Evolutionary conservation across 2,888 invertebrate genomes (phyloP), one percentile per base, ranked within the genome.

Genomic region (Baccha elongata): DNA sequence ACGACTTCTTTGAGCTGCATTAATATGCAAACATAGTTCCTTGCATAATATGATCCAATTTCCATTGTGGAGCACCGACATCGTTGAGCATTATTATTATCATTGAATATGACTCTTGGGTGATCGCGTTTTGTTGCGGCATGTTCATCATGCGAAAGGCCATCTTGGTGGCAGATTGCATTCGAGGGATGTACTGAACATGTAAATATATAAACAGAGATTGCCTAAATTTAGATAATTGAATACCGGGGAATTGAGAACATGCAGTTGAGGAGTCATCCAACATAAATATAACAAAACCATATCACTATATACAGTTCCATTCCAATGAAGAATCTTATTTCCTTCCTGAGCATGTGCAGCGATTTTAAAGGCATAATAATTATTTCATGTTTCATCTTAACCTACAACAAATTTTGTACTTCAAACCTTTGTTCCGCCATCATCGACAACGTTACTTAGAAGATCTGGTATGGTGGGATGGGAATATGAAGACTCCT

Each of bases 111-210:
- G 74, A 81, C 80, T 81, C 69, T 65, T 71, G 62, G 71, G 71
- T 81, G 83, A 72, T 76, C 83, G 83, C 83, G 83, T 83, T 83
- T 83, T 78, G 40, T 83, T 83, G 76, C 83, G 46, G 83, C 76
- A 81, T 60, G 60, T 2, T 29, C 71, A 71, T 55, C 53, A 55
- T n/a, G 6, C 55, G 58, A 76, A 62, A 72, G 67, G 76, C 72
- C 76, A 76, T 83, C 76, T 44, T 21, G 42, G 62, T 53, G 53
- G 53, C 60, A 75, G 74, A 80, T 74, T 81, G 75, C 80, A 75
- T 65, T 64, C 69, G 74, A 75, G 81, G 81, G 81, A 71, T 81
- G 81, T n/a, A n/a, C n/a, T n/a, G n/a, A n/a, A n/a, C n/a, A n/a
- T n/a, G n/a, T 60, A 71, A 53, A 71, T 75, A 19, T 75, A 19